Evolutionary conservation across 2,888 invertebrate species (phyloP).

Genomic region (Leptinotarsa rubiginosa): DNA sequence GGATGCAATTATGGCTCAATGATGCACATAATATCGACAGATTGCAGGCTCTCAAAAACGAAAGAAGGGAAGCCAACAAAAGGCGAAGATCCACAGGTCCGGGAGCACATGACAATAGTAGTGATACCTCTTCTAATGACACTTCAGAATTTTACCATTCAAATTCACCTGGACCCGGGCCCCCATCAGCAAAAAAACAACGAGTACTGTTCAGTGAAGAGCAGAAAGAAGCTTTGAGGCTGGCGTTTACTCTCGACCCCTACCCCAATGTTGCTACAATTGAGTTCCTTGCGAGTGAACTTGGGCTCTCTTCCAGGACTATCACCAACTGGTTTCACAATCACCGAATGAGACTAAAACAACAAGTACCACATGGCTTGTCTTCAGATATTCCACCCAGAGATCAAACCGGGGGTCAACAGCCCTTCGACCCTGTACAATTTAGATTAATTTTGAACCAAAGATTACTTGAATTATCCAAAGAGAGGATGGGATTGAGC

Average conservation of each 20-base stretch:
- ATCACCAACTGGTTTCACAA: slow-evolving; percentile 99
- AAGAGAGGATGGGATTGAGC: slow-evolving; percentile 83
- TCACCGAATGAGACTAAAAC: slow-evolving; percentile 87
- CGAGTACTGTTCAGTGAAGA: slow-evolving; percentile 97
- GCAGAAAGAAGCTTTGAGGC: slow-evolving; percentile 94
- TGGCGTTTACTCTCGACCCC: slow-evolving; percentile 95
- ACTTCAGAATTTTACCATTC: slow-evolving; percentile 90
- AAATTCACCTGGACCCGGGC: slow-evolving; percentile 85
- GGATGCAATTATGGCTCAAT: slow-evolving; percentile 97
- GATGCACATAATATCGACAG: slow-evolving; percentile 96
- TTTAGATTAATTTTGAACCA: slow-evolving; percentile 90
- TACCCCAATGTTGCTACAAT: slow-evolving; percentile 97
- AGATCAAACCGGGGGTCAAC: slow-evolving; percentile 75
- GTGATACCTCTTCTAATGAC: slow-evolving; percentile 89
- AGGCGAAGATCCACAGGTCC: slow-evolving; percentile 86
- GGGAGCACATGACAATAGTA: slow-evolving; percentile 86
- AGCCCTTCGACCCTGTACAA: slow-evolving; percentile 91
- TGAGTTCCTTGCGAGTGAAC: slow-evolving; percentile 92
- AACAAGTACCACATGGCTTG: slow-evolving; percentile 71
- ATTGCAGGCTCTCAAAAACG: slow-evolving; percentile 90
- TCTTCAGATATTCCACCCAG: slow-evolving; percentile 80
- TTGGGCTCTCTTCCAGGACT: slow-evolving; percentile 92
- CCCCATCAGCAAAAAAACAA: slow-evolving; percentile 92
- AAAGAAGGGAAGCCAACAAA: slow-evolving; percentile 91
- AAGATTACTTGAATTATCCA: slow-evolving; percentile 87